phyloP scores from a whole-genome alignment of 2,113 vertebrate genomes.

The Lates calcarifer region DNA sequence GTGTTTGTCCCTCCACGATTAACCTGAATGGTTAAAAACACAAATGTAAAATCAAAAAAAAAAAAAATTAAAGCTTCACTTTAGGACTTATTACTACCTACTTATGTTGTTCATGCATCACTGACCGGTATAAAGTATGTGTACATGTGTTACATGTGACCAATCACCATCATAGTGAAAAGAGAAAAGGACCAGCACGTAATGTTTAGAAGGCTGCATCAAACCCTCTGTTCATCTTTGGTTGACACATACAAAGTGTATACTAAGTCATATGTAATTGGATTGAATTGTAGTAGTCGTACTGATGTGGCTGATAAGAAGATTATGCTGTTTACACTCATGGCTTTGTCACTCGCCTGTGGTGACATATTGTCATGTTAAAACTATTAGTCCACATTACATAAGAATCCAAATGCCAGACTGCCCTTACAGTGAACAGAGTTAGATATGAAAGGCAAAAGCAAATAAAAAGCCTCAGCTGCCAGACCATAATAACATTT shows the following conservation, averaged over 20 bases:
- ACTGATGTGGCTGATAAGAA: constrained; percentile 40
- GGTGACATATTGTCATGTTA: constrained; percentile 25
- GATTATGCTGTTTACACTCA: constrained; percentile 1
- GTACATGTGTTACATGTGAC: not conserved
- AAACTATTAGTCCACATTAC: not conserved
- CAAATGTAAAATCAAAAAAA: no score
- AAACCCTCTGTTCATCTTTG: not conserved
- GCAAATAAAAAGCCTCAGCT: no score
- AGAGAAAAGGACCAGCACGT: not conserved
- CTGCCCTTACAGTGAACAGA: not conserved
- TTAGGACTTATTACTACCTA: no score
- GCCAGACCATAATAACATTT: not conserved
- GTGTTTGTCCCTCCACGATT: no score
- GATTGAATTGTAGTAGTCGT: constrained; percentile 27
- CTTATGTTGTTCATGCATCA: no score
- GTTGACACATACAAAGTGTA: not conserved
- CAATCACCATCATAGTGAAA: not conserved
- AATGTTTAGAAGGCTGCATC: not conserved
- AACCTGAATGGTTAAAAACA: no score
- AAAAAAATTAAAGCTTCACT: no score
- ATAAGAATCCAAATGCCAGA: not conserved
- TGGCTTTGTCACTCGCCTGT: not conserved
- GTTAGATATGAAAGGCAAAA: not conserved
- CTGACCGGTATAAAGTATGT: no score
- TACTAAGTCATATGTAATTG: constrained; percentile 12